Conservation (phyloP, 2,797 vertebrate species). For the Aplochiton taeniatus region DNA sequence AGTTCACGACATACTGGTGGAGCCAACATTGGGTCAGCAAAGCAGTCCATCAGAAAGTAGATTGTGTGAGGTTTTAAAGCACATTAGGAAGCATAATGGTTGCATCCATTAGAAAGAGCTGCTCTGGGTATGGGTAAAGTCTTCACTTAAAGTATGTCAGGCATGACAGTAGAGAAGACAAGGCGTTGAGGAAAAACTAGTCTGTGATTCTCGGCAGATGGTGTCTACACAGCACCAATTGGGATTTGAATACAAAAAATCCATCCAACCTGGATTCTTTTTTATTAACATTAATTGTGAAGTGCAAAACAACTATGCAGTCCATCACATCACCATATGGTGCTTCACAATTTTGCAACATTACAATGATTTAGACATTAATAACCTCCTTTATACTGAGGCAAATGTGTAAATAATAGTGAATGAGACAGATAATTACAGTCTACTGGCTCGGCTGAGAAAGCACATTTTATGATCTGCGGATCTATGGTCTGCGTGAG, state of each 20-base stretch:
- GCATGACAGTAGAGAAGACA: constrained; percentile 43
- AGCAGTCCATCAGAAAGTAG: constrained; percentile 22
- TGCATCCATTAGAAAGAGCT: constrained; percentile 25
- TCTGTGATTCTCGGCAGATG: constrained; percentile 39
- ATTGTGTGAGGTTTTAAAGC: constrained; percentile 36
- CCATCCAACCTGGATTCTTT: neutral
- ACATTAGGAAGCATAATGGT: constrained; percentile 16
- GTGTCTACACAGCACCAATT: constrained; percentile 22
- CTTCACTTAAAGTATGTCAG: neutral
- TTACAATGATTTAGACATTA: neutral
- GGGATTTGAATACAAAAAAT: constrained; percentile 7
- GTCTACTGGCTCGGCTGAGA: too few relatives aligned
- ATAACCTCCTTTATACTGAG: neutral
- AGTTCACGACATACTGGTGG: constrained; percentile 21
- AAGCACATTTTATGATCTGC: neutral
- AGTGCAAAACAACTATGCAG: too few relatives aligned
- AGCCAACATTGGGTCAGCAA: constrained; percentile 25
- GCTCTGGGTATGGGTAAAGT: constrained; percentile 27
- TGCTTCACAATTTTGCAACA: too few relatives aligned
- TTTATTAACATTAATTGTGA: too few relatives aligned
- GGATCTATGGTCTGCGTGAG: neutral
- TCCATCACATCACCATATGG: too few relatives aligned
- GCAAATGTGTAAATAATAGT: neutral
- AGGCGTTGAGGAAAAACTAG: constrained; percentile 30
- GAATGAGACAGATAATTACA: neutral